Base-by-base conservation (phyloP, 2,888 invertebrate species). In the Nomada ruficornis region DNA sequence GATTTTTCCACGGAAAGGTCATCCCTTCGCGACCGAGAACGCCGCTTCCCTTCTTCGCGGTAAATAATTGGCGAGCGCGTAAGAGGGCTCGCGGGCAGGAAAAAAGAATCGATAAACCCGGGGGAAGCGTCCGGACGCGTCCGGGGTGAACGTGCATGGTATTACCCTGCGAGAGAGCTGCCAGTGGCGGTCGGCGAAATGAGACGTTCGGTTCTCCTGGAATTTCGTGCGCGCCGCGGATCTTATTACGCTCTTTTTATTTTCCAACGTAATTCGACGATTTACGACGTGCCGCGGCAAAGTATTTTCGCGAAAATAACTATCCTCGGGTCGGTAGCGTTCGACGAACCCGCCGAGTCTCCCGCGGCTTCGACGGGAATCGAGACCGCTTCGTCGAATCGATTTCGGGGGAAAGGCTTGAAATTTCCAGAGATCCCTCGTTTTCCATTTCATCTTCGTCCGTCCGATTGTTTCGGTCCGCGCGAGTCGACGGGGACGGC, bases 151-250 rank as follows among this genome's bases (percentile, higher is more conserved):
- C 90, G 91, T 91, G 89, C 88, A 90, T 89, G 88, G 89, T 91
- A 91, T 91, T 90, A 91, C n/a, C 55, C 10, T 2, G 55, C 79
- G 83, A 54, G 85, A 87, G 81, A 85, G 84, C 79, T 79, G 86
- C 81, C 77, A 73, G 86, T 85, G 90, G 89, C 83, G 86, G 73
- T 70, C 75, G 52, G 70, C 84, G 80, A 90, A 90, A 91, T 89
- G 90, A 91, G 90, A 91, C 89, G 90, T 91, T 92, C 91, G 90
- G 90, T 89, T 88, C 89, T 84, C 82, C 79, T 80, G 86, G 89
- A 88, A 90, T 90, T 87, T 89, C 84, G 82, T 84, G 84, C 85
- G 77, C 73, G 78, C 83, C 80, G 82, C 77, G 83, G 72, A 86
- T 88, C 88, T 81, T 86, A 87, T 88, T 87, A 87, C 82, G 23